Conservation (phyloP, 2,113 vertebrate genomes). For the Pardalotus punctatus region DNA sequence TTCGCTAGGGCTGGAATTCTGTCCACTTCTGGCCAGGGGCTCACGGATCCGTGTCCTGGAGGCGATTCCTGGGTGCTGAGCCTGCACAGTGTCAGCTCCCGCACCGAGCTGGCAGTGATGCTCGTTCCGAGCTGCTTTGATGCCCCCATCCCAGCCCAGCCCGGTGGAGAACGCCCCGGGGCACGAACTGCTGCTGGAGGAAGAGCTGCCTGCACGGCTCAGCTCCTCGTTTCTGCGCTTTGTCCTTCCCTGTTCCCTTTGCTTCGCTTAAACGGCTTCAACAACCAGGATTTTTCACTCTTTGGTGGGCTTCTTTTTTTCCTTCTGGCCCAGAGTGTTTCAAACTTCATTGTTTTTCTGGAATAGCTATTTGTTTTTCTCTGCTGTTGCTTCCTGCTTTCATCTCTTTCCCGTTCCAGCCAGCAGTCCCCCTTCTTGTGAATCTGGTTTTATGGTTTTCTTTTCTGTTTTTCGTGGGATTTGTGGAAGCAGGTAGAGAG, state of each 20-base stretch:
- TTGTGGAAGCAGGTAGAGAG: no score
- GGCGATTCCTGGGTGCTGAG: neutral
- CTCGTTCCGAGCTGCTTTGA: neutral
- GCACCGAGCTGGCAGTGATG: neutral
- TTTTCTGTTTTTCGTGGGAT: no score
- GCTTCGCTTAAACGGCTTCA: neutral
- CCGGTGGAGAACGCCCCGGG: accelerated
- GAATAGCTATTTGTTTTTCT: conserved; percentile 18
- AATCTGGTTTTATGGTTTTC: no score
- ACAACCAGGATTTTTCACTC: neutral
- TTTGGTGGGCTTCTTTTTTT: neutral
- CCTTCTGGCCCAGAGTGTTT: neutral
- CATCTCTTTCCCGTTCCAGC: neutral
- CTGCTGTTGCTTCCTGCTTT: neutral
- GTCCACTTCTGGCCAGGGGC: neutral
- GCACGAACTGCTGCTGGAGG: neutral
- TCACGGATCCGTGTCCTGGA: neutral
- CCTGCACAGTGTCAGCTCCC: neutral
- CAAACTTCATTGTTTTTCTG: neutral
- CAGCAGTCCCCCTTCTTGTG: neutral
- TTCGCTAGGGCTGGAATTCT: neutral
- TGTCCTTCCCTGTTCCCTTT: neutral
- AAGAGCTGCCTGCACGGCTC: neutral
- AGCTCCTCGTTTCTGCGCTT: neutral
- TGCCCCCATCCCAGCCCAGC: accelerated